Evolutionary conservation across 2,888 invertebrate species (phyloP), one percentile per base, ranked within the genome.

Genomic region (Pecten maximus): DNA sequence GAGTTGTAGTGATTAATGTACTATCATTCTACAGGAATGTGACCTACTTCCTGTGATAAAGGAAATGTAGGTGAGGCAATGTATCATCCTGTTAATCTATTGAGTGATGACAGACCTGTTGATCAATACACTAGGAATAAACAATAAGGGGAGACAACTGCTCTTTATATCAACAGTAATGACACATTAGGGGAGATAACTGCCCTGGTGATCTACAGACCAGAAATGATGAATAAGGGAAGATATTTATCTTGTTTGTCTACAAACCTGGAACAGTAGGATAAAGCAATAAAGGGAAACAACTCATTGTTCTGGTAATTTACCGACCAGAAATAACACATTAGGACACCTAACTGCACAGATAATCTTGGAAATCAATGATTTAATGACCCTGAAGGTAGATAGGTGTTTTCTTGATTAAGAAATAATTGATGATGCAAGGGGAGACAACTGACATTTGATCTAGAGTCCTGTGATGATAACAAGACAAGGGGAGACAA

Each of bases 1-100:
- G 74, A 35, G 35, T 10, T 74, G 35, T 28, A 35, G 74, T 74
- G 2, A 28, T 10, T 35, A 10, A 74, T 74, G 28, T 23, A 19
- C 44, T 54, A 74, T 28, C 28, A 10, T 8, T 74, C 74, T 19
- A 35, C 35, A 74, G 74, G 74, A 74, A 74, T 74, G 74, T 74
- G 74, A 28, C 74, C 74, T 74, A 35, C 23, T 35, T 74, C 74
- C 74, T 74, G 74, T 1, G 74, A 28, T 35, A 15, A 6, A 54
- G 54, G 54, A 54, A 54, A 54, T 54, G 74, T 74, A 28, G 60
- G 28, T n/a, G 74, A 35, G 35, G 74, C 74, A 74, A 74, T 74
- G 3, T 15, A 74, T 74, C 35, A 74, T 10, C 6, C 60, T 19
- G 50, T n/a, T 60, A 60, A 28, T 60, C n/a, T 28, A 60, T 60